Base-by-base conservation (phyloP, 1,140 invertebrate species). In the Arctopsyche grandis region DNA sequence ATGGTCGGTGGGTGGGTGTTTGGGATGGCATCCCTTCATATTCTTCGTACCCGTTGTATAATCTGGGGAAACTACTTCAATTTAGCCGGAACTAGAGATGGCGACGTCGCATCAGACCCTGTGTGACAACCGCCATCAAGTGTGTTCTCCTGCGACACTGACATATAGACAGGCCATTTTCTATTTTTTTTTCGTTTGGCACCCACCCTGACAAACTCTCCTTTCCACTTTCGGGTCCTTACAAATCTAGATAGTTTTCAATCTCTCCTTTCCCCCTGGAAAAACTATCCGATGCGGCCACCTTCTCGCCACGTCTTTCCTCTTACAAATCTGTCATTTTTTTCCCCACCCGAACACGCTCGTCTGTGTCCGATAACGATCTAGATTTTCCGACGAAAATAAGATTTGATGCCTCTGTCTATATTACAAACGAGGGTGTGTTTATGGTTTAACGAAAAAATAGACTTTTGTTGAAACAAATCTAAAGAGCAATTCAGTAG, bases 211-310 rank as follows among this genome's bases (percentile, higher is more conserved):
- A 52, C 48, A 52, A 52, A 52, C 48, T 52, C 48, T 52, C 48
- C 48, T 1, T 16, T 16, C 16, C 48, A 16, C 16, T 66, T 26
- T 66, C 63, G 24, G 24, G 14, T 66, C 63, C 63, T 66, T 26
- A 74, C 71, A 74, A 74, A 74, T 74, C 74, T 76, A 63, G 74
- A 76, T 76, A 76, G 74, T 76, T 76, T 76, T 76, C 74, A 76
- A 76, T 76, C 74, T 76, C 63, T 76, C 26, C 22, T 76, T 52
- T 26, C 74, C 24, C 29, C 74, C 73, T 29, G 38, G 12, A 22
- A 29, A 60, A 66, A 66, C 19, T 66, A 66, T 66, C 63, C 63
- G 22, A 66, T 3, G 14, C n/a, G 63, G 24, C 24, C 24, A 26
- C 63, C 63, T 26, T 26, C 63, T 29, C 10, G 29, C 58, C n/a